Conservation (phyloP, 2,888 invertebrate genomes). For the Machimus atricapillus region DNA sequence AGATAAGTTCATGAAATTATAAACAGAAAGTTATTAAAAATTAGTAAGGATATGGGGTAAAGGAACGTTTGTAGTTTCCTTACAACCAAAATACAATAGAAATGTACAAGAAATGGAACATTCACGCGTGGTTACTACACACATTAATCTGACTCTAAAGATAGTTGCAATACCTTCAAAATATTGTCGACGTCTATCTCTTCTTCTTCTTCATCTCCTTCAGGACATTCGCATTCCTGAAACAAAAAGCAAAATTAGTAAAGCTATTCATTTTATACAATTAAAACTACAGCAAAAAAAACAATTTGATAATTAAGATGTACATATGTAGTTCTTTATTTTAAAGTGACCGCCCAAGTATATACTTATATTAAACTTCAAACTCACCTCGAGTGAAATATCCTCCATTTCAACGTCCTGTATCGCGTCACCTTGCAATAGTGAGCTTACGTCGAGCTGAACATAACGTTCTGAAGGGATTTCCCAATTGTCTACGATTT, state of each 20-base stretch:
- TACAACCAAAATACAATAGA: neutral
- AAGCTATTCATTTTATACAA: too few relatives aligned
- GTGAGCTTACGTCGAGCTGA: conserved; percentile 79
- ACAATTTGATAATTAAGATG: too few relatives aligned
- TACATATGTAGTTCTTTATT: neutral
- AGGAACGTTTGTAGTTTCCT: neutral
- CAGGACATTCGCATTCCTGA: neutral
- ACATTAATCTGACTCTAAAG: too few relatives aligned
- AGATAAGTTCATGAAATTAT: neutral
- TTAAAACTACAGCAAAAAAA: too few relatives aligned
- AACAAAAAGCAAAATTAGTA: neutral
- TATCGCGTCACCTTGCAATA: conserved; percentile 84
- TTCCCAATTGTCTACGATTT: conserved; percentile 76
- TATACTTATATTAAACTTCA: neutral
- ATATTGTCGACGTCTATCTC: neutral
- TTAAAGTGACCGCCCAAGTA: neutral
- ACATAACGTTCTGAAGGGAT: conserved; percentile 82
- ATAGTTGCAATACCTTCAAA: too few relatives aligned
- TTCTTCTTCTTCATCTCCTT: neutral
- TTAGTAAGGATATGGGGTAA: neutral
- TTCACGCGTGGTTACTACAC: neutral
- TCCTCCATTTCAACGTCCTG: conserved; percentile 88
- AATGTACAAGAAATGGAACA: neutral
- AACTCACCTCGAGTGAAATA: conserved; percentile 64
- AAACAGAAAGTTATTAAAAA: neutral